Evolutionary conservation across 2,888 invertebrate genomes (phyloP), one percentile per base, ranked within the genome.

Genomic region (Coleophora deauratella): DNA sequence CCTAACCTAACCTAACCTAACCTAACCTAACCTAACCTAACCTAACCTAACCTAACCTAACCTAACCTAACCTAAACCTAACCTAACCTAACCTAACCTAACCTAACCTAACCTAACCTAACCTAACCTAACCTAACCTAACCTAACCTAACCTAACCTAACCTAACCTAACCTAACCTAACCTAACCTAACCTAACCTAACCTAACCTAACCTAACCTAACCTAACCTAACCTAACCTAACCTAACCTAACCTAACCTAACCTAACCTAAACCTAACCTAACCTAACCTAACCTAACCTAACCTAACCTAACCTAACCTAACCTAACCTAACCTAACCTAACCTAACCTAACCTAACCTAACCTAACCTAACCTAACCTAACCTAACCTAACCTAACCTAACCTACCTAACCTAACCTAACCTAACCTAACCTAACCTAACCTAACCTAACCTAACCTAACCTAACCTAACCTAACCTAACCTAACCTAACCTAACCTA

Each of bases 391-490:
- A 44, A 44, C 44, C 44, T 40, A 40, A 44, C 44, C 44, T 40
- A 43, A 43, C 43, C 43, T 43, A 43, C 40, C 43, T 40, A 38
- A 40, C 36, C 43, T 37, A 40, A 43, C 38, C 42, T 38, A 38
- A 43, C 43, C 43, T 40, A 43, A 43, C 43, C 40, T 40, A 43
- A 43, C 43, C 43, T 40, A 43, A 43, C 43, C 43, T 43, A 43
- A 43, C 43, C 43, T 40, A 43, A 39, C 43, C 40, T 40, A 43
- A 40, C 43, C 40, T 41, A 47, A 42, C 44, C 42, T 36, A 54
- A 51, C 51, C 51, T 51, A 54, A 51, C 54, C 49, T 51, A 53
- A 51, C 53, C 51, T 51, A 54, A 51, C 53, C 51, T 49, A 54
- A 51, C 54, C 51, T 52, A 52, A 52, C 52, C 52, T 50, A 52